These are phyloP conservation scores for Anabacerthia variegaticeps DNA, from an alignment of 2,797 vertebrate species.

Conservation along the genomic window DNA sequence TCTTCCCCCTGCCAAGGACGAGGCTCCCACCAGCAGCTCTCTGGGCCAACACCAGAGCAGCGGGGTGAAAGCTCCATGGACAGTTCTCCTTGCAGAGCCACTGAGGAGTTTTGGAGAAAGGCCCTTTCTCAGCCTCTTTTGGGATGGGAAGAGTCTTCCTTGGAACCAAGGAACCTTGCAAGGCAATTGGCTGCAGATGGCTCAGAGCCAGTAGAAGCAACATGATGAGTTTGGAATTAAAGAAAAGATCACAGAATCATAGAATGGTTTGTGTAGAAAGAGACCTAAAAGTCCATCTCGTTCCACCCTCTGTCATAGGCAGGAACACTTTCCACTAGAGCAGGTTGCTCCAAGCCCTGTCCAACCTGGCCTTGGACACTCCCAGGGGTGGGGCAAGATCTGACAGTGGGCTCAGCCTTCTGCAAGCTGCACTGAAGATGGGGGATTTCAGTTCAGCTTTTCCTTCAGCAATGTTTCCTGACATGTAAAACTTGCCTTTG, in stretches of 20 bases:
- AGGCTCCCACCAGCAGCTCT: neutral
- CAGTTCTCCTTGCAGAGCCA: neutral
- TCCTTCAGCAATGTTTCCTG: neutral
- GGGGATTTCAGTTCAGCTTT: neutral
- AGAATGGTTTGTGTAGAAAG: neutral
- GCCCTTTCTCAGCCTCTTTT: neutral
- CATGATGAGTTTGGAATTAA: neutral
- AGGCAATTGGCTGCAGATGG: rapidly evolving
- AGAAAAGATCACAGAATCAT: neutral
- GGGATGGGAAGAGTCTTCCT: neutral
- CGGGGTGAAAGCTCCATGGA: neutral
- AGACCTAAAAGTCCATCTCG: neutral
- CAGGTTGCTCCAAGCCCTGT: neutral
- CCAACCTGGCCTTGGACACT: neutral
- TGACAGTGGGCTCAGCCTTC: neutral
- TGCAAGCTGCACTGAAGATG: rapidly evolving
- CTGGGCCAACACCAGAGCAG: neutral
- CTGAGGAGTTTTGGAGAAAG: neutral
- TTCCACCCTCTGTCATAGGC: neutral
- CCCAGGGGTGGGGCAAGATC: neutral
- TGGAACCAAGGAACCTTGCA: neutral
- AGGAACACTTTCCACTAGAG: neutral
- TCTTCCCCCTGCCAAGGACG: neutral
- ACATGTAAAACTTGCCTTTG: neutral
- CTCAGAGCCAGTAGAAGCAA: neutral